Conservation (phyloP, 2,113 vertebrate genomes). For the Trogon melanurus region DNA sequence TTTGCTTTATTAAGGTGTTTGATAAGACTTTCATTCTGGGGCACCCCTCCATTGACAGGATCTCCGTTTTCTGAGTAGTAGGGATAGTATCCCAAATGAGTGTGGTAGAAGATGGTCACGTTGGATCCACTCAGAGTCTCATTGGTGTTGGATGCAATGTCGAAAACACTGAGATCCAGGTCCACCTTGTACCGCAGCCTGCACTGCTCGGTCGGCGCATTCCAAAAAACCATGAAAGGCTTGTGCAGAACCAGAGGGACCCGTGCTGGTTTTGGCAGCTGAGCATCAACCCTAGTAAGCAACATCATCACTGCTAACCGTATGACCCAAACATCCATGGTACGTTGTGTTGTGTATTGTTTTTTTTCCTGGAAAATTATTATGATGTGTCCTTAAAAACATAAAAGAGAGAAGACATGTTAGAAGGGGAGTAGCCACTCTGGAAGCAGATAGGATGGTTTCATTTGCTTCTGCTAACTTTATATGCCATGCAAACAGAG, state of each 20-base stretch:
- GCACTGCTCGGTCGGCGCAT: conserved; percentile 85
- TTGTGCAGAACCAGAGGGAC: conserved; percentile 78
- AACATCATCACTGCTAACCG: background rate
- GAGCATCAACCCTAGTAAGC: background rate
- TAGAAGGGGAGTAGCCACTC: background rate
- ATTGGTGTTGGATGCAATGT: conserved; percentile 87
- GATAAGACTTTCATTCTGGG: conserved; percentile 86
- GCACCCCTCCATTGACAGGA: conserved; percentile 86
- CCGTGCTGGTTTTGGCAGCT: conserved; percentile 70
- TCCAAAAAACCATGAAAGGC: conserved; percentile 90
- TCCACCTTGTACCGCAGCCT: conserved; percentile 85
- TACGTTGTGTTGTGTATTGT: background rate
- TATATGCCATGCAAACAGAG: rapidly evolving
- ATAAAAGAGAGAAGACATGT: background rate
- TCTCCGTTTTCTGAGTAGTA: conserved; percentile 80
- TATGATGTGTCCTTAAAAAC: conserved; percentile 5
- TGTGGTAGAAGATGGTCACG: conserved; percentile 91
- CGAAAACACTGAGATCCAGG: conserved; percentile 85
- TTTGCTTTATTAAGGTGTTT: conserved; percentile 85
- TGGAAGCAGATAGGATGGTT: background rate
- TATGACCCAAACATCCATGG: conserved; percentile 66
- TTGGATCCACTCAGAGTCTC: conserved; percentile 88
- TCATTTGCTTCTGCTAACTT: background rate
- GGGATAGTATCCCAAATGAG: conserved; percentile 87
- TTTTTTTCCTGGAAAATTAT: background rate